Conservation (phyloP, 2,113 vertebrate genomes). For the Hystrix brachyura region DNA sequence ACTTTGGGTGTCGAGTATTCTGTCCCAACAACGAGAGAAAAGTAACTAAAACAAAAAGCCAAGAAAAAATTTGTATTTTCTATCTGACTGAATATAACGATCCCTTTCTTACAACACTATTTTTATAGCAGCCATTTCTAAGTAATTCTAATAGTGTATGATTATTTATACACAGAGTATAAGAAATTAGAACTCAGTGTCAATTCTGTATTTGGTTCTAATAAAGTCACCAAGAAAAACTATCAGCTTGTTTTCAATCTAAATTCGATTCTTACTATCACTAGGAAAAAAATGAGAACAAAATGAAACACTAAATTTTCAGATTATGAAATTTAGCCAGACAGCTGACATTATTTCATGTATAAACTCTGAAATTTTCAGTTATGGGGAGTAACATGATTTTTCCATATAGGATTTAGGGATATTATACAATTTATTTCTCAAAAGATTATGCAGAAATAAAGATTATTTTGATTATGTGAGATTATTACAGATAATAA, state of each 20-base stretch:
- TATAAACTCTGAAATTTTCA: background rate
- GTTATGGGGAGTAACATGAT: background rate
- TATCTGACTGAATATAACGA: background rate
- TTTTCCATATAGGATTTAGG: background rate
- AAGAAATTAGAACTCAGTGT: background rate
- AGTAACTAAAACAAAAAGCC: too few relatives aligned
- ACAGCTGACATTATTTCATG: background rate
- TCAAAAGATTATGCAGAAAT: conserved; percentile 27
- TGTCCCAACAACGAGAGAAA: too few relatives aligned
- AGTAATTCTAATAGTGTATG: background rate
- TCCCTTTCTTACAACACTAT: background rate
- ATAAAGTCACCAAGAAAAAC: background rate
- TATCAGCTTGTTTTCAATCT: background rate
- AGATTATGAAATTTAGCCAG: background rate
- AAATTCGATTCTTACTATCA: background rate
- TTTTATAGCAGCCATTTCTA: background rate
- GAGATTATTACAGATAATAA: background rate
- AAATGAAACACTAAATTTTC: background rate
- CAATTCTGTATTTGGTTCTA: background rate
- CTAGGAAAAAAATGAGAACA: background rate
- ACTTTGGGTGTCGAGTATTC: too few relatives aligned
- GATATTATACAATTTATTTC: background rate
- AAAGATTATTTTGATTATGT: conserved; percentile 1
- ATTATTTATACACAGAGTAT: background rate
- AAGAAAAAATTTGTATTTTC: background rate